Evolutionary conservation across 2,797 vertebrate genomes (phyloP).

Genomic region (Orientallactaga sibirica): DNA sequence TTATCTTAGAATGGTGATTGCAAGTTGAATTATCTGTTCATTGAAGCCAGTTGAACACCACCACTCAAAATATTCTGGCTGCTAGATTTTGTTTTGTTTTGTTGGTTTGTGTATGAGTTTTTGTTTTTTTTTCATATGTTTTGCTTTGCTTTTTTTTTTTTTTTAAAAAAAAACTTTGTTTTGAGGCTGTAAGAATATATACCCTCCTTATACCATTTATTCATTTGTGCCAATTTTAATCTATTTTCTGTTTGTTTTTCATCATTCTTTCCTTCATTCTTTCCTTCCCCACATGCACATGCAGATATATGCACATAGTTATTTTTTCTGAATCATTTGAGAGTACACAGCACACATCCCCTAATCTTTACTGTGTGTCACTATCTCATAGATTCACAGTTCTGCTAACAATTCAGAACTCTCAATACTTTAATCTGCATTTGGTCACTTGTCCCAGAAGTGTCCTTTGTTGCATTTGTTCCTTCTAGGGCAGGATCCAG

Average conservation of each 20-base stretch:
- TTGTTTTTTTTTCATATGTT: background rate
- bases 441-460: background rate
- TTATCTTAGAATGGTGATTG: background rate
- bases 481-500: background rate
- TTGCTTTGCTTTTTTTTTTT: background rate
- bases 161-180: background rate
- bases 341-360: background rate
- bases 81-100: background rate
- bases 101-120: background rate
- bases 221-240: background rate
- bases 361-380: background rate
- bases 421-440: conserved; percentile 36
- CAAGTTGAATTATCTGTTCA: background rate
- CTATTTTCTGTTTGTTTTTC: background rate
- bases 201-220: background rate
- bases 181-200: background rate
- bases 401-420: conserved; percentile 30
- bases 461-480: background rate
- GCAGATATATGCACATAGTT: background rate
- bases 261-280: background rate
- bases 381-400: background rate
- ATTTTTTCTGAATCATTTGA: background rate
- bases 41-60: background rate
- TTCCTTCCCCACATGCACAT: background rate
- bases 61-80: background rate